Conservation (phyloP, 1,140 invertebrate genomes). For the Episyrphus balteatus region DNA sequence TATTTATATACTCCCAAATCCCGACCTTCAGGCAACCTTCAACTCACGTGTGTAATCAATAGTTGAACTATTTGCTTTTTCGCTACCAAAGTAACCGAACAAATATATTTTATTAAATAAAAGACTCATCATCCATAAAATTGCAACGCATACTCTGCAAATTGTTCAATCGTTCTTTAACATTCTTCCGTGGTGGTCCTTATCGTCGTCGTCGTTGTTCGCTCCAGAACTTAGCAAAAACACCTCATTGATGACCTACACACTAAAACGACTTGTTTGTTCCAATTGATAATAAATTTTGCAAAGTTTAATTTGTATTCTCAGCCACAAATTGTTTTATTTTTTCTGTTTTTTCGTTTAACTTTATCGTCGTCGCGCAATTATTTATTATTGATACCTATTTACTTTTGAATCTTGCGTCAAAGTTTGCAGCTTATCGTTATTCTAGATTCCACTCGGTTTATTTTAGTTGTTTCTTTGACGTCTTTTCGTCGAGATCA, state of each 20-base stretch:
- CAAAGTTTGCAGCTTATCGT: no score
- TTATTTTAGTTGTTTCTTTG: neutral
- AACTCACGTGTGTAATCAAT: conserved; percentile 26
- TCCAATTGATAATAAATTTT: no score
- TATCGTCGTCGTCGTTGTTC: conserved; percentile 9
- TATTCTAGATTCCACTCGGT: neutral
- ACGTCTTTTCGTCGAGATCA: no score
- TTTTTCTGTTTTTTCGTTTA: no score
- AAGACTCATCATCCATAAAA: neutral
- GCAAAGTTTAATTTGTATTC: no score
- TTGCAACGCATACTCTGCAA: neutral
- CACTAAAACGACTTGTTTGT: no score
- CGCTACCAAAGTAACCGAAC: neutral
- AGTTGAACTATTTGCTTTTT: conserved; percentile 7
- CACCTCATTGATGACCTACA: neutral
- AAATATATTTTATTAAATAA: conserved; percentile 13
- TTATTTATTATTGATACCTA: no score
- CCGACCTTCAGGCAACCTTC: conserved; percentile 35
- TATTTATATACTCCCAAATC: no score
- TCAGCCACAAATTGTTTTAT: no score
- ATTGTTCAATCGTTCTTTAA: neutral
- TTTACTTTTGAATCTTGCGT: no score
- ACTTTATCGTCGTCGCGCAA: no score
- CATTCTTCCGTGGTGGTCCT: neutral
- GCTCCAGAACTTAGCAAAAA: conserved; percentile 23